Evolutionary conservation across 2,888 invertebrate species (phyloP).

Genomic region (Enchytraeus crypticus): DNA sequence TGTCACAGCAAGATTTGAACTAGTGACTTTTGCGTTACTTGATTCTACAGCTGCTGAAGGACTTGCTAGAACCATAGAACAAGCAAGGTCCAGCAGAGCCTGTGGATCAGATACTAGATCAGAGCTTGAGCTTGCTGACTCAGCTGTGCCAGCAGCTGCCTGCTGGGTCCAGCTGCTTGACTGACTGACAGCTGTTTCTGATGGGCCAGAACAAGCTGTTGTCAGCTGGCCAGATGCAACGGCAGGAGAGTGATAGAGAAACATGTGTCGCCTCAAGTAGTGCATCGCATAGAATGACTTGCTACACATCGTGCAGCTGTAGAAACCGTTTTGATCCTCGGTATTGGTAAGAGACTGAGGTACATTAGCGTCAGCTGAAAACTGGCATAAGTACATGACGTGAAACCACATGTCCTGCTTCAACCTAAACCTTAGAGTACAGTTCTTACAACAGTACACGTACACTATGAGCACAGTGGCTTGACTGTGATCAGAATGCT

Average conservation of each 20-base stretch:
- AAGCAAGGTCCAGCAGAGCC: conserved; percentile 7
- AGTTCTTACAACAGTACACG: conserved; percentile 11
- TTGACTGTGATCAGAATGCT: conserved; percentile 5
- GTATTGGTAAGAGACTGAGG: too few species aligned
- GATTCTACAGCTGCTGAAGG: neutral
- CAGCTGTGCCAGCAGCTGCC: neutral
- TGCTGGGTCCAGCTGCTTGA: neutral
- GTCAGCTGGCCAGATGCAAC: neutral
- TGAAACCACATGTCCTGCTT: conserved; percentile 8
- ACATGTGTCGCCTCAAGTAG: conserved; percentile 10
- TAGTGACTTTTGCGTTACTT: neutral
- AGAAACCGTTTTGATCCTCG: neutral
- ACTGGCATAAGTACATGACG: conserved; percentile 3
- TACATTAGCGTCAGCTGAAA: neutral
- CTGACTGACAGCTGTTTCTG: too few species aligned
- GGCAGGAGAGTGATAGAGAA: conserved; percentile 1
- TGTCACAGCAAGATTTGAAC: neutral
- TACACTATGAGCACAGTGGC: neutral
- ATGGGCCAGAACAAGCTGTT: too few species aligned
- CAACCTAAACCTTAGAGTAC: conserved; percentile 4
- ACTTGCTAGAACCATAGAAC: conserved; percentile 1
- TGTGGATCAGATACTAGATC: neutral
- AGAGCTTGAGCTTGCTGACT: neutral
- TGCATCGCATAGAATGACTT: conserved; percentile 8
- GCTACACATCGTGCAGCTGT: conserved; percentile 10